Conservation (phyloP, 1,140 invertebrate genomes). For the Aplysia californica region DNA sequence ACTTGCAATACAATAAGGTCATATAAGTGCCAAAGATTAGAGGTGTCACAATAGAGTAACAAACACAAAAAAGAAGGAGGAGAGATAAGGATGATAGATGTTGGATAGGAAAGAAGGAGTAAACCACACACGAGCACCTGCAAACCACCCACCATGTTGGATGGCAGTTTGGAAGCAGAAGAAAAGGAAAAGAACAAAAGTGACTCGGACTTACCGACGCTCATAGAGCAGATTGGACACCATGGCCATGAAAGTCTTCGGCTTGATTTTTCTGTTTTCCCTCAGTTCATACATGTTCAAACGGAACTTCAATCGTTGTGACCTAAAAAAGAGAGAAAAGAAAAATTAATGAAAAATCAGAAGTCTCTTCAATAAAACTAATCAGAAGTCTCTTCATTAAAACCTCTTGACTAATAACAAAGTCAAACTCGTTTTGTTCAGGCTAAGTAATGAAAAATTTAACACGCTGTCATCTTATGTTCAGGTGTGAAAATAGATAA, state of each 20-base stretch:
- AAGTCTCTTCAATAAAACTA: not conserved
- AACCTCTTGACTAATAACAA: not conserved
- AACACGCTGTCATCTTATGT: no score
- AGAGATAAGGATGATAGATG: no score
- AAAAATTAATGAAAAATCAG: not conserved
- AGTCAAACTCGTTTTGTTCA: no score
- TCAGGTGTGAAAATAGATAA: no score
- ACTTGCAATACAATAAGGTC: no score
- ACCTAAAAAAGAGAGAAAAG: constrained; percentile 45
- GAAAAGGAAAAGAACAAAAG: not conserved
- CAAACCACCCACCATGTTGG: no score
- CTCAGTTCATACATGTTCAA: constrained; percentile 92
- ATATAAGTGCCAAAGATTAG: no score
- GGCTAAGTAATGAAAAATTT: no score
- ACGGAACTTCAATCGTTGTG: constrained; percentile 87
- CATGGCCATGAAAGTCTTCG: constrained; percentile 92
- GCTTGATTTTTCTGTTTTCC: constrained; percentile 91
- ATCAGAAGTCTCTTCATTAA: not conserved
- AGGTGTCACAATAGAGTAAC: no score
- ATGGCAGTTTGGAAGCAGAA: not conserved
- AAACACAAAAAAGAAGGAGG: no score
- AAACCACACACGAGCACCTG: no score
- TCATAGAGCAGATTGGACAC: constrained; percentile 97
- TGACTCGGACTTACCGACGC: constrained; percentile 73
- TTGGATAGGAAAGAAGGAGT: no score